A percentile compares a stretch with the other conserved stretches of the same genome.
phyloP scores from a whole-genome alignment of 2,888 invertebrate genomes.

The Hypselothyrea guttata region DNA sequence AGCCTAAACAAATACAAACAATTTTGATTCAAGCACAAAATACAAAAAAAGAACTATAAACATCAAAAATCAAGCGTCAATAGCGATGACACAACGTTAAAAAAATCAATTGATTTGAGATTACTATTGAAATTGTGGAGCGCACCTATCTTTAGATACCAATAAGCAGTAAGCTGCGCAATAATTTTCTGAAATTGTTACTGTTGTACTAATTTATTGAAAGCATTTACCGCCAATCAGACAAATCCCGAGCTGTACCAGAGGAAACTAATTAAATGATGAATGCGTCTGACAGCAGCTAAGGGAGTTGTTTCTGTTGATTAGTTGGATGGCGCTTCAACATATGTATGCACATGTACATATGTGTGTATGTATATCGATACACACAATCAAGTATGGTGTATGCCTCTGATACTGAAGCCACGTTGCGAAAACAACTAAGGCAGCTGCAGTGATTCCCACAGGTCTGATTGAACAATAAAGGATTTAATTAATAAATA shows the following conservation, averaged over 20 bases:
- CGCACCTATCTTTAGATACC: too few species aligned
- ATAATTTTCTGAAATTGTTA: slow-evolving; percentile 16
- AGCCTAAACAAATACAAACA: slow-evolving; percentile 74
- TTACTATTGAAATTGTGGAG: too few species aligned
- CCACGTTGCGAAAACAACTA: slow-evolving; percentile 14
- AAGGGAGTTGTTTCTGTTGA: slow-evolving; percentile 44
- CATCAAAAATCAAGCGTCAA: neutral
- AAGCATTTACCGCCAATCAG: slow-evolving; percentile 64
- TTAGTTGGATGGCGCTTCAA: slow-evolving; percentile 27
- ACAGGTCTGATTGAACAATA: slow-evolving; percentile 67
- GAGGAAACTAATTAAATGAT: slow-evolving; percentile 70
- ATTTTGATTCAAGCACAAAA: slow-evolving; percentile 42
- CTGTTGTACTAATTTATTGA: slow-evolving; percentile 66
- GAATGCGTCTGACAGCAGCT: slow-evolving; percentile 57
- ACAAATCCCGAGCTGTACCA: slow-evolving; percentile 30
- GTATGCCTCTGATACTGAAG: slow-evolving; percentile 9
- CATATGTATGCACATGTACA: neutral
- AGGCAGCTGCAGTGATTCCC: slow-evolving; percentile 58
- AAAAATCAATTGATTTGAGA: slow-evolving; percentile 47
- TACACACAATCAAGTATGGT: neutral
- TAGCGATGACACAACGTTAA: too few species aligned
- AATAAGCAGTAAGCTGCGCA: neutral
- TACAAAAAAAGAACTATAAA: neutral
- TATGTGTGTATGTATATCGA: neutral
- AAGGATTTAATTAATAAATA: slow-evolving; percentile 78